Base-by-base conservation (phyloP, 2,888 invertebrate species). In the Cephalotes varians region DNA sequence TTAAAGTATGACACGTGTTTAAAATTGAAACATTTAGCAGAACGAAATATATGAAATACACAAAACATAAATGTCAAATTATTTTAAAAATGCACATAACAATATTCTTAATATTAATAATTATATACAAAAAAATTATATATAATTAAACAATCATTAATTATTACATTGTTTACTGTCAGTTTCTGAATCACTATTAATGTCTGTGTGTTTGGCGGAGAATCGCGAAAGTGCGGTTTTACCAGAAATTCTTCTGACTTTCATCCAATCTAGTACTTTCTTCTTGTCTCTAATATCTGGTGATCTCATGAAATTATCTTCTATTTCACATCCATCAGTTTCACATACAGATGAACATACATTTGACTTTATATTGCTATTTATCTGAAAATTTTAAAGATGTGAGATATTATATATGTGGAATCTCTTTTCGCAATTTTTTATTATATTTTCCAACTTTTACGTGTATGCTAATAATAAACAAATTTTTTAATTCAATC, bases 231-330 rank as follows among this genome's bases (percentile, higher is more conserved):
- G 69, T 40, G 69, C 31, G 2, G 71, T 69, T 64, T 64, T 86
- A 58, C 34, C 81, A 56, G 44, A 49, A 54, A 82, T 82, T 74
- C 64, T 86, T 49, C 86, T 76, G 44, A 91, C 87, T 79, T 87
- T 87, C 87, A 91, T 90, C 90, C 90, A 89, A 44, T 88, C 81
- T 1, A 87, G 85, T 37, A 84, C 65, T 44, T 84, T 87, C 56
- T 60, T 71, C 7, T 44, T 84, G 21, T 74, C 49, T 54, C 25
- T 34, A 28, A n/a, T 40, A 69, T 21, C 40, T 64, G 47, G n/a
- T 62, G 31, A 84, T 28, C 49, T 76, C 9, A 73, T 77, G 40
- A 81, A 86, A 44, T 37, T 62, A 25, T 62, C 54, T 37, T 28
- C 37, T n/a, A 21, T 49, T 65, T 84, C 81, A 9, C 40, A 62